Conservation (phyloP, 1,140 invertebrate species). For the Brachionus rotundiformis region DNA sequence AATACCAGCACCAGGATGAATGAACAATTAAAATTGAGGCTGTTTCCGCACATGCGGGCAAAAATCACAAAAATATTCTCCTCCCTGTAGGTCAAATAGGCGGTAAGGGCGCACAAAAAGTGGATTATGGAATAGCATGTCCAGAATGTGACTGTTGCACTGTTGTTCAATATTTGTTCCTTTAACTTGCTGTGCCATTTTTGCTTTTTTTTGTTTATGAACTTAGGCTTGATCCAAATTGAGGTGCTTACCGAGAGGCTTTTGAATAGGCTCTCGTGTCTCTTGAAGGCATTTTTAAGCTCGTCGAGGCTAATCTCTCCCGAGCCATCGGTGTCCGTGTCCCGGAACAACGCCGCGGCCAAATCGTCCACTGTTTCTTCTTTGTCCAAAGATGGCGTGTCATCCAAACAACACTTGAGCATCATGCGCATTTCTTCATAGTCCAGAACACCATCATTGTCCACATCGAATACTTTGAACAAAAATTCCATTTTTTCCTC, state of each 20-base stretch:
- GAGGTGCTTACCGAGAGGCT: constrained; percentile 1
- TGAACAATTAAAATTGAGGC: constrained; percentile 86
- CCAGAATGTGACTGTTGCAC: constrained; percentile 24
- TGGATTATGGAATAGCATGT: not conserved
- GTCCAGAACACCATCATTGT: constrained; percentile 26
- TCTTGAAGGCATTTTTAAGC: constrained; percentile 41
- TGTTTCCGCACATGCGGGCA: constrained; percentile 71
- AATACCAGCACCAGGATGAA: constrained; percentile 85
- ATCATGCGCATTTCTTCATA: constrained; percentile 38
- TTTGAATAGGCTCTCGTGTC: constrained; percentile 40
- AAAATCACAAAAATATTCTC: constrained; percentile 29
- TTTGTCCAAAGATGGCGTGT: constrained; percentile 39
- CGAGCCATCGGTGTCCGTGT: constrained; percentile 41
- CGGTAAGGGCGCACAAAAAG: not conserved
- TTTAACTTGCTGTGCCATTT: constrained; percentile 44
- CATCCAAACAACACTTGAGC: constrained; percentile 46
- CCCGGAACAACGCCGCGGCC: constrained; percentile 39
- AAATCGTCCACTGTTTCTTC: constrained; percentile 50
- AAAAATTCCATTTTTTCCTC: constrained; percentile 51
- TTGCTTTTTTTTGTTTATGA: constrained; percentile 41
- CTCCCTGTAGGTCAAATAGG: constrained; percentile 67
- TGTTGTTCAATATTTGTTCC: constrained; percentile 36
- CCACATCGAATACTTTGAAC: constrained; percentile 44
- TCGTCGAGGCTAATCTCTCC: constrained; percentile 24
- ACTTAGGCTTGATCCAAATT: constrained; percentile 47